A percentile compares a stretch with the other conserved stretches of the same genome.
Evolutionary conservation across 2,797 vertebrate species (phyloP).

Genomic region (Triplophysa yarkandensis): DNA sequence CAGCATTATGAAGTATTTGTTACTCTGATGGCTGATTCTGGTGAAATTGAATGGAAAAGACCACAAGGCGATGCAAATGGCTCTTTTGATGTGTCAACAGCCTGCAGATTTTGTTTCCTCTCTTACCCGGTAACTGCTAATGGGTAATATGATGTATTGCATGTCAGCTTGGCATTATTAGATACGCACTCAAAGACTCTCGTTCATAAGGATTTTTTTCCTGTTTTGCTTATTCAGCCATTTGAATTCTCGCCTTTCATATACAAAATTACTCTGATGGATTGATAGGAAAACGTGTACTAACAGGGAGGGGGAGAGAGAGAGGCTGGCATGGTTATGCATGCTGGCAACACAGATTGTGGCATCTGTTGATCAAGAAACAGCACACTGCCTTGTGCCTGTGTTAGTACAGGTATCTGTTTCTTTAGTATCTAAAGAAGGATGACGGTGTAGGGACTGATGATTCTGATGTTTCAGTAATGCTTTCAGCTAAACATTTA

Average conservation of each 20-base stretch:
- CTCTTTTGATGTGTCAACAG: slow-evolving; percentile 69
- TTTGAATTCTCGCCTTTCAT: slow-evolving; percentile 91
- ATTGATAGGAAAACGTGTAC: slow-evolving; percentile 84
- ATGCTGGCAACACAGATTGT: slow-evolving; percentile 60
- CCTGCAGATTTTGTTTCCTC: slow-evolving; percentile 65
- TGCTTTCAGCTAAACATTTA: neutral
- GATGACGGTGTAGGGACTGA: neutral
- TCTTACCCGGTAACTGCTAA: slow-evolving; percentile 75
- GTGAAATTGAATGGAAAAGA: slow-evolving; percentile 61
- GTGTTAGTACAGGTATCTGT: slow-evolving; percentile 39
- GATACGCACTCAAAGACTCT: slow-evolving; percentile 78
- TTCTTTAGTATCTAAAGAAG: slow-evolving; percentile 1
- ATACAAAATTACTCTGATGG: slow-evolving; percentile 88
- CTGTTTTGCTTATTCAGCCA: slow-evolving; percentile 94
- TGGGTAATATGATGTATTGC: slow-evolving; percentile 89
- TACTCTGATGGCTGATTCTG: slow-evolving; percentile 48
- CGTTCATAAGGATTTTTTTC: slow-evolving; percentile 78
- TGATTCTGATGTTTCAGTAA: neutral
- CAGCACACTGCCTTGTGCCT: slow-evolving; percentile 23
- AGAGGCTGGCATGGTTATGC: slow-evolving; percentile 73
- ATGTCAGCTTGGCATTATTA: slow-evolving; percentile 85
- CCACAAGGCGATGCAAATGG: slow-evolving; percentile 66
- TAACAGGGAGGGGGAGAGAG: slow-evolving; percentile 69
- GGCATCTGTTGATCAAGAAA: slow-evolving; percentile 63
- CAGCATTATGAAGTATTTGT: slow-evolving; percentile 53